phyloP scores from a whole-genome alignment of 2,888 invertebrate genomes.

The Andrena camellia region DNA sequence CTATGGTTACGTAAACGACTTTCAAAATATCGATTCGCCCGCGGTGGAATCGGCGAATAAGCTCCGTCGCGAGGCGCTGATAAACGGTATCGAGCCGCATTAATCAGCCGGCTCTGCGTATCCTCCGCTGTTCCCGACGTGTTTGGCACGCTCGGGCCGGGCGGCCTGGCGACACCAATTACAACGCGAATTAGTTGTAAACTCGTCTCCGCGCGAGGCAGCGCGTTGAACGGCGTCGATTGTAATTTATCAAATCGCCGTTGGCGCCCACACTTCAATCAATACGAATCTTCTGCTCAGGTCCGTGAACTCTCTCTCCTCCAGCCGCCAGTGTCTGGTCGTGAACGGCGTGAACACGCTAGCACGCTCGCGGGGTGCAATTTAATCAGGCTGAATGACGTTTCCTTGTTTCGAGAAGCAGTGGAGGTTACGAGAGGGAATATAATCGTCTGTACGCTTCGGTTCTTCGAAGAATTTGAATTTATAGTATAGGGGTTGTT shows the following conservation, averaged over 20 bases:
- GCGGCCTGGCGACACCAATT: constrained; percentile 50
- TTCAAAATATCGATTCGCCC: background rate
- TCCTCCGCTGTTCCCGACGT: constrained; percentile 27
- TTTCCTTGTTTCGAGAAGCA: constrained; percentile 42
- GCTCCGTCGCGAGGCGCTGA: constrained; percentile 29
- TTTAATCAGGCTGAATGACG: constrained; percentile 39
- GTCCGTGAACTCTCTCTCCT: constrained; percentile 59
- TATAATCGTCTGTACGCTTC: background rate
- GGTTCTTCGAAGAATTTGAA: background rate
- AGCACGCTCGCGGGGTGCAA: constrained; percentile 9
- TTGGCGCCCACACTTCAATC: constrained; percentile 75
- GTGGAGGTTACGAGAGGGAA: no score
- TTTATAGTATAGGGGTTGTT: background rate
- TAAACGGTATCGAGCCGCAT: constrained; percentile 56
- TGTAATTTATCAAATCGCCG: constrained; percentile 70
- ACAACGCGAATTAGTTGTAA: constrained; percentile 58
- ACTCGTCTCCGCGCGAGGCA: constrained; percentile 20
- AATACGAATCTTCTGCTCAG: constrained; percentile 69
- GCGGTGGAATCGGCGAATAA: constrained; percentile 9
- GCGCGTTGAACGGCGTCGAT: constrained; percentile 58
- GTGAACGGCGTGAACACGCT: constrained; percentile 1
- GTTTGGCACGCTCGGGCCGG: constrained; percentile 40
- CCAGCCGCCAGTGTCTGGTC: background rate
- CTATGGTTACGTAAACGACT: constrained; percentile 20
- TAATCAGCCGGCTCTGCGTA: constrained; percentile 49